Evolutionary conservation across 2,113 vertebrate species (phyloP).

Genomic region (Podarcis cretensis): DNA sequence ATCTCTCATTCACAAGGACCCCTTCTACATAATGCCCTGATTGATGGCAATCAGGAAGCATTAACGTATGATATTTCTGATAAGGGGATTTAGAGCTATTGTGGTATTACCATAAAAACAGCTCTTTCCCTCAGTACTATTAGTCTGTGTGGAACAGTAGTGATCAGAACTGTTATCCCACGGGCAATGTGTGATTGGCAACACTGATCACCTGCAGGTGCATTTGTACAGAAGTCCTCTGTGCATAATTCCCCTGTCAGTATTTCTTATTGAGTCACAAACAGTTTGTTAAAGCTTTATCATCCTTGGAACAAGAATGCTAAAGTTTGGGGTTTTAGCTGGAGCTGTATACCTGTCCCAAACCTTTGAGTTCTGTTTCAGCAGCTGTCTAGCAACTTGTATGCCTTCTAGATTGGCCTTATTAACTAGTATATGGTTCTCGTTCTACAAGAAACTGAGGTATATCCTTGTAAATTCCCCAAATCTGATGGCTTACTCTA

Average conservation of each 20-base stretch:
- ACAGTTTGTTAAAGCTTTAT: not conserved
- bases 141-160: not conserved
- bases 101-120: not conserved
- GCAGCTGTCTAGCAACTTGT: not conserved
- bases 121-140: not conserved
- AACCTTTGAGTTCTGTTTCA: not conserved
- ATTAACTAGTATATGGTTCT: rapidly evolving
- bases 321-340: not conserved
- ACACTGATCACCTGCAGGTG: too few relatives aligned
- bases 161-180: not conserved
- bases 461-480: not conserved
- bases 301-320: not conserved
- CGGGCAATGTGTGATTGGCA: not conserved
- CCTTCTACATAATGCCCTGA: not conserved
- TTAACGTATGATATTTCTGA: not conserved
- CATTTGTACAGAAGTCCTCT: not conserved
- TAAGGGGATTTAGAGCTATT: not conserved
- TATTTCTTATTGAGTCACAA: not conserved
- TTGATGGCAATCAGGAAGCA: not conserved
- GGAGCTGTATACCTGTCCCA: rapidly evolving
- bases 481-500: not conserved
- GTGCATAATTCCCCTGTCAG: not conserved
- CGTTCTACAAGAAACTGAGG: not conserved
- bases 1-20: not conserved
- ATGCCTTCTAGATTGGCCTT: rapidly evolving